Base-by-base conservation (phyloP, 2,888 invertebrate genomes). In the Pherbina coryleti region DNA sequence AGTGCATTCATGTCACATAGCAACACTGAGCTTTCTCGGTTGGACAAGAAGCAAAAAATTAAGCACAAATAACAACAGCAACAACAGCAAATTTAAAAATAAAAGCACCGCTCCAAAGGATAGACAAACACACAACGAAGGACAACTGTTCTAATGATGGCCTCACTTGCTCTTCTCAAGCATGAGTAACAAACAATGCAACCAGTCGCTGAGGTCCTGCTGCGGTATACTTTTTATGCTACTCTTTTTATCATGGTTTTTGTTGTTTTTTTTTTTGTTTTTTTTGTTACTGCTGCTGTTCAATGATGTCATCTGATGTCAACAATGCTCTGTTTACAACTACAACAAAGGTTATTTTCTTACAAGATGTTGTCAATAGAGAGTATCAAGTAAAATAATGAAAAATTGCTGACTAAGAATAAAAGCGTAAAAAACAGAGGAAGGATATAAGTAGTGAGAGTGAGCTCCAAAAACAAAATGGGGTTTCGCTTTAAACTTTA, bases 321-420 rank as follows among this genome's bases (percentile, higher is more conserved):
- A 37, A 67, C 44, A 37, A 67, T 67, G 67, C 44, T 67, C 44
- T 34, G 37, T 34, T n/a, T 67, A 37, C 67, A 44, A 37, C 37
- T 44, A 11, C 31, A 44, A 44, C 44, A 67, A 37, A 67, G n/a
- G 67, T 34, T 67, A 44, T 67, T 67, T 34, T 44, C 44, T 67
- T 67, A 34, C 67, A 67, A 67, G 44, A 67, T 67, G 44, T 44
- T 37, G 67, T 34, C 67, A 37, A 67, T 67, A 67, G 37, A 53
- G n/a, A 66, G 22, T 64, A 31, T 25, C 67, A 37, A 34, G 17
- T 22, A 60, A 7, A 60, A 67, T 37, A 67, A 67, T 66, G 66
- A 66, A 66, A 66, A 66, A 66, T 66, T 66, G 37, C 34, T 34
- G 5, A 7, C 22, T 60, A 25, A 25, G 19, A 66, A 69, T 17